Conservation (phyloP, 2,797 vertebrate genomes). For the Gobionotothen gibberifrons region DNA sequence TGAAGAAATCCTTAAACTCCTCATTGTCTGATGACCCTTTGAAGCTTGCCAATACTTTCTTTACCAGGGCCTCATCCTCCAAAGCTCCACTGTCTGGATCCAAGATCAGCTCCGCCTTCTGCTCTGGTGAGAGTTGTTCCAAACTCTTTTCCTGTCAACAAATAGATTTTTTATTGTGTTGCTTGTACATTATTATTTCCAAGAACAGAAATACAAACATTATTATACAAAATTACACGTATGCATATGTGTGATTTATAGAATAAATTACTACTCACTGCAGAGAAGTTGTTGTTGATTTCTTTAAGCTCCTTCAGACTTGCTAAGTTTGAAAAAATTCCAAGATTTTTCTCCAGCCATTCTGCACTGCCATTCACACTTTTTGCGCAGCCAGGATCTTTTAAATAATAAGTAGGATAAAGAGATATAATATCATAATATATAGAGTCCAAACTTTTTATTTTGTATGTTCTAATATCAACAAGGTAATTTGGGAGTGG, state of each 20-base stretch:
- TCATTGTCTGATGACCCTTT: background rate
- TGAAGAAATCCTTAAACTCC: conserved; percentile 43
- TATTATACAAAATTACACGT: background rate
- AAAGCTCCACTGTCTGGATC: conserved; percentile 38
- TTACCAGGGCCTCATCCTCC: conserved; percentile 39
- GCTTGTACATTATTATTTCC: background rate
- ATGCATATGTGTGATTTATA: background rate
- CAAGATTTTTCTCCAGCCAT: conserved; percentile 54
- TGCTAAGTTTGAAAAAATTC: conserved; percentile 41
- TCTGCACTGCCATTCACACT: conserved; percentile 39
- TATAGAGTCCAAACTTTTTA: background rate
- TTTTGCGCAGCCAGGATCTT: conserved; percentile 45
- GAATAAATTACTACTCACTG: conserved; percentile 7
- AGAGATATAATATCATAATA: background rate
- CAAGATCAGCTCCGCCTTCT: conserved; percentile 56
- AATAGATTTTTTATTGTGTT: background rate
- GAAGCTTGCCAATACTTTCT: conserved; percentile 39
- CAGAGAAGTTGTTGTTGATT: conserved; percentile 36
- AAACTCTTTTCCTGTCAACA: conserved; percentile 23
- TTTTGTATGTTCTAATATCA: background rate
- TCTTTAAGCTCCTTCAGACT: conserved; percentile 35
- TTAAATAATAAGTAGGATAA: background rate
- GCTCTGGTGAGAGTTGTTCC: conserved; percentile 41
- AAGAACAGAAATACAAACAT: no score
- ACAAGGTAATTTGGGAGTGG: background rate